phyloP scores from a whole-genome alignment of 2,113 vertebrate genomes.

The Actenoides lindsayi region DNA sequence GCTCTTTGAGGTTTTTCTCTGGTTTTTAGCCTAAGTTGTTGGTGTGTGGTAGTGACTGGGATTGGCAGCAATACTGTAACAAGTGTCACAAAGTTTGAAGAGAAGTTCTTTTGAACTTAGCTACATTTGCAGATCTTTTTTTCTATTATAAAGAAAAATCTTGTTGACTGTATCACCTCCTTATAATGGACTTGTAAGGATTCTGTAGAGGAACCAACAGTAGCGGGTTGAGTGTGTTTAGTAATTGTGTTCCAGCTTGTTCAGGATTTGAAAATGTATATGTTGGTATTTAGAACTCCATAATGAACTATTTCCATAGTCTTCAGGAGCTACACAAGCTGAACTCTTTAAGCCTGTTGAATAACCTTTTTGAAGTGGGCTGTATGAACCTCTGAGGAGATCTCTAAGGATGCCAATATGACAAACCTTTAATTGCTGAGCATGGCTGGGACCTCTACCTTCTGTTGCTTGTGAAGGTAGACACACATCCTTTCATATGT shows the following conservation, averaged over 20 bases:
- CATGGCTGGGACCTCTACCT: background rate
- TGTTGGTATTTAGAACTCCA: background rate
- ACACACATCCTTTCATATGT: background rate
- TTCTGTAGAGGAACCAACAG: background rate
- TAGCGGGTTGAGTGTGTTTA: background rate
- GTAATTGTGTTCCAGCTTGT: background rate
- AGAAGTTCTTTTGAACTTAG: background rate
- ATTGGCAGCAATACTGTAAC: background rate
- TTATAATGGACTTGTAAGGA: background rate
- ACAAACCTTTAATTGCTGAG: background rate
- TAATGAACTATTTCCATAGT: background rate
- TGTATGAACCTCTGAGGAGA: background rate
- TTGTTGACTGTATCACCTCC: background rate
- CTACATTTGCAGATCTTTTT: background rate
- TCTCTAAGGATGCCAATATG: background rate
- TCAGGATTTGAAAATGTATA: background rate
- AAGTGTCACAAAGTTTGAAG: accelerated
- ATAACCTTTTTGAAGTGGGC: background rate
- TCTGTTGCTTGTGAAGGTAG: background rate
- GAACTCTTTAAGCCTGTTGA: background rate
- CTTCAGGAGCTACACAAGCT: background rate
- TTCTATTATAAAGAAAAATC: background rate
- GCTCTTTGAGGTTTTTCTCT: no score
- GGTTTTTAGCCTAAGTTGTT: background rate
- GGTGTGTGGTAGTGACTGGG: background rate